Conservation (phyloP, 2,113 vertebrate genomes). For the Theristicus caerulescens region DNA sequence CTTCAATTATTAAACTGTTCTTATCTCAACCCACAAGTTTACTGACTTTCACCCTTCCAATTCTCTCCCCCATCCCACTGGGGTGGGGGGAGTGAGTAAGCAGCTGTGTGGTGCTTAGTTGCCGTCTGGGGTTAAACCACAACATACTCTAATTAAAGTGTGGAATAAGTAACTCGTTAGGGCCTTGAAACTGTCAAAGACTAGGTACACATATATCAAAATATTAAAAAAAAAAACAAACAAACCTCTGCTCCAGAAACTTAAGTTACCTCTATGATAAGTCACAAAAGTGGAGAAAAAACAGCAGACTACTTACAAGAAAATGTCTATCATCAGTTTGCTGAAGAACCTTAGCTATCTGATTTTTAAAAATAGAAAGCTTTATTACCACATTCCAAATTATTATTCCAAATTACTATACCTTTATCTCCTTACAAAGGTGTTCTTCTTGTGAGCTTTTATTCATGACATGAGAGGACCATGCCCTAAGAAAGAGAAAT, state of each 20-base stretch:
- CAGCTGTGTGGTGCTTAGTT: too few species aligned
- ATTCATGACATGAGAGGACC: neutral
- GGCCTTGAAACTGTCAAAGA: neutral
- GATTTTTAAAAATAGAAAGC: neutral
- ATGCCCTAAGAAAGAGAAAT: neutral
- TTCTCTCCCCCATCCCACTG: too few species aligned
- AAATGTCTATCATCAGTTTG: neutral
- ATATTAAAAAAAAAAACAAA: neutral
- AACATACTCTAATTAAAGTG: neutral
- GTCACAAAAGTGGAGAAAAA: neutral
- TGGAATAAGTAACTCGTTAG: neutral
- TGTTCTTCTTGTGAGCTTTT: neutral
- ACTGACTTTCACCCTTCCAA: too few species aligned
- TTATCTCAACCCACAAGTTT: too few species aligned
- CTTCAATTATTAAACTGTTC: too few species aligned
- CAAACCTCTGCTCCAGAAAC: neutral
- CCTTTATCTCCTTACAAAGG: neutral
- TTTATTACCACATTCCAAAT: neutral
- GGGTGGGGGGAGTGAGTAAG: too few species aligned
- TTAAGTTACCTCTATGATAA: neutral
- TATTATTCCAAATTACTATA: neutral
- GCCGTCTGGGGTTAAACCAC: too few species aligned
- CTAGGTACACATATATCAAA: neutral
- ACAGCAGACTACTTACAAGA: neutral
- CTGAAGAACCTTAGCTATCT: neutral